Percentiles rank a stretch among this genome's conserved stretches.
Evolutionary conservation across 2,797 vertebrate species (phyloP).

Genomic region (Muraenolepis orangiensis): DNA sequence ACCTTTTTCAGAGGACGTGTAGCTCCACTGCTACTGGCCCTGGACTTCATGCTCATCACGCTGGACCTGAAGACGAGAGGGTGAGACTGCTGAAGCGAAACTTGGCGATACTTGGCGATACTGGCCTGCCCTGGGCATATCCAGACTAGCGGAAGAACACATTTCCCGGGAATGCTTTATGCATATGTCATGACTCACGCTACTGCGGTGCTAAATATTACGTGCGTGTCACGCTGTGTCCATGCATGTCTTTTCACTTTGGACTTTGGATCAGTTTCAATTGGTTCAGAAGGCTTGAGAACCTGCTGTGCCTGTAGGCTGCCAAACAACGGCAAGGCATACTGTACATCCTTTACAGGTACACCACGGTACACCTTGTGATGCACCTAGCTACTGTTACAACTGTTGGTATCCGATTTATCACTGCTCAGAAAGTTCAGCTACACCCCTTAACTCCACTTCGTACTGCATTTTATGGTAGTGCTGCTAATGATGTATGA

Average conservation of each 20-base stretch:
- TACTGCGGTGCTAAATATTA: slow-evolving; percentile 37
- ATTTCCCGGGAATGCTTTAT: slow-evolving; percentile 30
- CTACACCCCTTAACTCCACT: neutral
- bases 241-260: no score
- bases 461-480: neutral
- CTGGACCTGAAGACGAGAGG: slow-evolving; percentile 33
- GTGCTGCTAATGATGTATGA: neutral
- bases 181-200: slow-evolving; percentile 34
- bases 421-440: neutral
- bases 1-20: neutral
- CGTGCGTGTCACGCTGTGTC: no score
- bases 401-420: neutral
- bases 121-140: slow-evolving; percentile 46
- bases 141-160: slow-evolving; percentile 36
- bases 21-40: neutral
- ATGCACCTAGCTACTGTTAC: slow-evolving; percentile 28
- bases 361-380: slow-evolving; percentile 28
- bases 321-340: slow-evolving; percentile 25
- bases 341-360: slow-evolving; percentile 22
- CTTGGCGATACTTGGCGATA: slow-evolving; percentile 40
- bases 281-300: slow-evolving; percentile 26
- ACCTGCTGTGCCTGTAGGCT: slow-evolving; percentile 24
- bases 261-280: neutral
- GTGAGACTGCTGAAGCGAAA: slow-evolving; percentile 38
- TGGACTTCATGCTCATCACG: slow-evolving; percentile 38